Percentiles rank a stretch among this genome's conserved stretches.
phyloP scores from a whole-genome alignment of 2,113 vertebrate genomes.

The Apistogramma diplotaenia region DNA sequence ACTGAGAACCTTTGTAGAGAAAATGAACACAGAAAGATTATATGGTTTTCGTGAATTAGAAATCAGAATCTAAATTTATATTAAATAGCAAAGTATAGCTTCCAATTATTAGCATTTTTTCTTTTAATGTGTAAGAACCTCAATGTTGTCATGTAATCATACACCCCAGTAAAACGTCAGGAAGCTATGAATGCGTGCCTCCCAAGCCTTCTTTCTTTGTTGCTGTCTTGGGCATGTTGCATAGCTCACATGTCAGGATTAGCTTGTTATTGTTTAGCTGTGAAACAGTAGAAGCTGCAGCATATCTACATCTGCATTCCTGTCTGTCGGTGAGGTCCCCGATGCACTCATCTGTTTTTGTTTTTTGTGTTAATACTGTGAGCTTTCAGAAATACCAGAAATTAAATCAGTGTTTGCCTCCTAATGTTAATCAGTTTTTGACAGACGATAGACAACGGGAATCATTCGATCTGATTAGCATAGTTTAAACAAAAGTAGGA shows the following conservation, averaged over 20 bases:
- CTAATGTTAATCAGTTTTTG: not conserved
- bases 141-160: not conserved
- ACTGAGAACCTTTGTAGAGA: not conserved
- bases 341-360: not conserved
- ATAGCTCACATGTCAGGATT: not conserved
- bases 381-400: not conserved
- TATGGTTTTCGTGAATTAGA: not conserved
- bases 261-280: conserved; percentile 1
- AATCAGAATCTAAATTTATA: not conserved
- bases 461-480: not conserved
- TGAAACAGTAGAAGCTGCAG: conserved; percentile 16
- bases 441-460: not conserved
- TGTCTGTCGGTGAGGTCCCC: not conserved
- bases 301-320: conserved; percentile 4
- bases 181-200: not conserved
- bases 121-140: not conserved
- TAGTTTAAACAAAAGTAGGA: not conserved
- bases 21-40: not conserved
- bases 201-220: not conserved
- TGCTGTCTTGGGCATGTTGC: not conserved
- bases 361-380: not conserved
- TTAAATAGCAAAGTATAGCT: not conserved
- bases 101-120: not conserved
- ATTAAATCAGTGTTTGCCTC: not conserved
- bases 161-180: not conserved